phyloP scores from a whole-genome alignment of 1,140 invertebrate genomes.

The Caenorhabditis brenneri region DNA sequence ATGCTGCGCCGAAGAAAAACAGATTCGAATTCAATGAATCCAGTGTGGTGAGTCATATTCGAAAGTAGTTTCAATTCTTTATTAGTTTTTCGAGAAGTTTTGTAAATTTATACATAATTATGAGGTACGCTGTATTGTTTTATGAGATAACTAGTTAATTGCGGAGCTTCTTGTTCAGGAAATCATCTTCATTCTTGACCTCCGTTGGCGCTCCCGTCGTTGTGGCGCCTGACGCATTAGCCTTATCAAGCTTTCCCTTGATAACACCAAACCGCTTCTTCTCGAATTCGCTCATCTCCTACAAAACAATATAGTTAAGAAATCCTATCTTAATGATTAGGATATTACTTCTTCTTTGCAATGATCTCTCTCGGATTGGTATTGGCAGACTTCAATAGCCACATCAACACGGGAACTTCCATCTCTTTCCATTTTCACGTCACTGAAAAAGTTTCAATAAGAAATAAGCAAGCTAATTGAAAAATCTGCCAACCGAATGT shows the following conservation, averaged over 20 bases:
- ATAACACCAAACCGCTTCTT: constrained; percentile 39
- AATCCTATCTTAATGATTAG: background rate
- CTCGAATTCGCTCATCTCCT: constrained; percentile 52
- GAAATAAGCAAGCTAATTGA: background rate
- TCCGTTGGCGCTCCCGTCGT: constrained; percentile 3
- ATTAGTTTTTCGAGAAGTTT: background rate
- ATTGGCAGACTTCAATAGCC: constrained; percentile 55
- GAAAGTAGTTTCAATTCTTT: background rate
- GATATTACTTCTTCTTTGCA: constrained; percentile 52
- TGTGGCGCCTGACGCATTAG: background rate
- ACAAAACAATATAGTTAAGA: background rate
- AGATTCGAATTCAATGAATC: background rate
- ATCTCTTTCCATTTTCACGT: constrained; percentile 47
- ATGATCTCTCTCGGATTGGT: constrained; percentile 47
- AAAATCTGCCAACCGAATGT: constrained; percentile 40
- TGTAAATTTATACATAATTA: constrained; percentile 15
- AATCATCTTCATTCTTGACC: constrained; percentile 37
- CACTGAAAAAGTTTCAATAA: constrained; percentile 7
- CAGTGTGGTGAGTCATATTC: background rate
- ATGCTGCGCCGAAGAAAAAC: background rate
- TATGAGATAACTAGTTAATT: constrained; percentile 22
- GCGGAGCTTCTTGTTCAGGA: constrained; percentile 17
- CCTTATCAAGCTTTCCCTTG: constrained; percentile 45
- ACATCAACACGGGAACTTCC: constrained; percentile 51
- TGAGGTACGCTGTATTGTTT: constrained; percentile 1